These are phyloP conservation scores for Diadophis punctatus DNA, from an alignment of 2,113 vertebrate species.

Conservation along the genomic window DNA sequence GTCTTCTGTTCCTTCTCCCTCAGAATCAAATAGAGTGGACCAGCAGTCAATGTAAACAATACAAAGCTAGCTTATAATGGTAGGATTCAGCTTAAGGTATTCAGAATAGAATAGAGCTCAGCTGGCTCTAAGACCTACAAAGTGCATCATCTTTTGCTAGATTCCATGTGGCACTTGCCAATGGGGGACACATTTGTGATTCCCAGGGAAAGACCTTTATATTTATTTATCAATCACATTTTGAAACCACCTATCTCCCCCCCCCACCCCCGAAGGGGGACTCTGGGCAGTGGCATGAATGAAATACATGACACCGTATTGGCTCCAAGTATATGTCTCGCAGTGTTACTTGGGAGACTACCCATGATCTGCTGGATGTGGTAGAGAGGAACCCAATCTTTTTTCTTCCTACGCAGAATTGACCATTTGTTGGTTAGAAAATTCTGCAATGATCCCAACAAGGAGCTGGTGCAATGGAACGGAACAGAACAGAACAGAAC, in stretches of 20 bases:
- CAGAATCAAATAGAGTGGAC: neutral
- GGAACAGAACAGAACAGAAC: neutral
- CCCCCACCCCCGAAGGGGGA: neutral
- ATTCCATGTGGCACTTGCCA: neutral
- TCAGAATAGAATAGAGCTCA: no score
- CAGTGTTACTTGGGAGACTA: neutral
- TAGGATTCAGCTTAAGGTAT: neutral
- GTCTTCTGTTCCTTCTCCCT: neutral
- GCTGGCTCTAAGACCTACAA: neutral
- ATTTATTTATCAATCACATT: neutral
- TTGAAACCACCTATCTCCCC: neutral
- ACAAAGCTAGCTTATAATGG: neutral
- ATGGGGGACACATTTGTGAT: neutral
- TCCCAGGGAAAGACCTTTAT: neutral
- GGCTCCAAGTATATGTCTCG: neutral
- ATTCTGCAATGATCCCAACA: neutral
- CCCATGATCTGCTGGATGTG: neutral
- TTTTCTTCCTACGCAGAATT: neutral
- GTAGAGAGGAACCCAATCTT: neutral
- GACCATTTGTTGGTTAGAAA: neutral
- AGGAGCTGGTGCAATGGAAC: neutral
- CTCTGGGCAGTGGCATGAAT: neutral
- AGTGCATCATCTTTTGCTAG: neutral
- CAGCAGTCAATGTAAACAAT: neutral
- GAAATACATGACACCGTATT: neutral